Evolutionary conservation across 2,113 vertebrate genomes (phyloP).

Genomic region (Gila orcuttii): DNA sequence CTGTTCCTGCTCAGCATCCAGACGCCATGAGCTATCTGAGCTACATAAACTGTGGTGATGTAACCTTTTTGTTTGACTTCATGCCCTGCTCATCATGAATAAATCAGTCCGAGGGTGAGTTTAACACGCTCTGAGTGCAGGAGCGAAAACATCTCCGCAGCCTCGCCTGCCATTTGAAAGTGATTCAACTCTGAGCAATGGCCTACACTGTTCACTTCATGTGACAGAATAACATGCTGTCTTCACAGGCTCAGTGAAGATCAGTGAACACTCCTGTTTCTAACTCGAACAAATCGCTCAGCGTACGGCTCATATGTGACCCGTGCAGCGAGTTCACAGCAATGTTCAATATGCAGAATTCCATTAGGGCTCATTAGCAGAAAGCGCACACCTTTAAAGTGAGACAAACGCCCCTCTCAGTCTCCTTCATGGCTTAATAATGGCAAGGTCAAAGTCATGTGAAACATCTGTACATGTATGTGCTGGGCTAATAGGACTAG

Average conservation of each 20-base stretch:
- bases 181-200: constrained; percentile 23
- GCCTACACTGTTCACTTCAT: constrained; percentile 2
- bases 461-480: background rate
- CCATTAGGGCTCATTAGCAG: constrained; percentile 47
- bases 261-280: background rate
- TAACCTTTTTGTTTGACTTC: constrained; percentile 42
- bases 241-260: background rate
- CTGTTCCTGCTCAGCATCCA: constrained; percentile 7
- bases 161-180: background rate
- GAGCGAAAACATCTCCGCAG: background rate
- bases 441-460: constrained; percentile 16
- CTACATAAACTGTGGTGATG: constrained; percentile 28
- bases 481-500: background rate
- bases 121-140: constrained; percentile 22
- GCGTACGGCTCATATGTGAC: background rate
- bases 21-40: background rate
- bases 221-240: constrained; percentile 3
- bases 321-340: background rate
- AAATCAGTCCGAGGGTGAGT: constrained; percentile 33
- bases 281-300: background rate
- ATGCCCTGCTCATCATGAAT: constrained; percentile 36
- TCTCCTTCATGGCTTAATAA: constrained; percentile 27
- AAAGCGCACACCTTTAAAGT: background rate
- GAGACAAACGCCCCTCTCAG: constrained; percentile 18
- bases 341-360: constrained; percentile 21